Percentiles rank a stretch among this genome's conserved stretches.
These are phyloP conservation scores for Ellobius talpinus DNA, from an alignment of 2,113 vertebrate species.

Conservation along the genomic window DNA sequence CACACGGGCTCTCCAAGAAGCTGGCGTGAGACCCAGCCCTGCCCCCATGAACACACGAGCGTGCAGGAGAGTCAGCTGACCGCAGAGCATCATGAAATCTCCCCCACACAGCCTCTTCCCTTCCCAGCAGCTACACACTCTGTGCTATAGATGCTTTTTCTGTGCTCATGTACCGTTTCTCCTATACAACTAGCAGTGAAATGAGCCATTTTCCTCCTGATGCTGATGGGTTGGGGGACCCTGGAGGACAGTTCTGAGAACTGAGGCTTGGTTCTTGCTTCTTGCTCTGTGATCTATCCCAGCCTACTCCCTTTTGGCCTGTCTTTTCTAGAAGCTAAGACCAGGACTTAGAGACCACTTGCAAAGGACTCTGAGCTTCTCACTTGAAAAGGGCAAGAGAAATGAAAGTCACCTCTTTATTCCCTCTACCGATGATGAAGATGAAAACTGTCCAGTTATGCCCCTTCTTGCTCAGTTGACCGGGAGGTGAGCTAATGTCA, in stretches of 20 bases:
- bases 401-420: slow-evolving; percentile 50
- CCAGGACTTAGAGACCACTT: neutral
- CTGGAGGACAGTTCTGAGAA: neutral
- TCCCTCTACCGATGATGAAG: neutral
- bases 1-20: neutral
- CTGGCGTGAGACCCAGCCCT: neutral
- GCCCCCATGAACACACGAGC: rapidly evolving
- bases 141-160: neutral
- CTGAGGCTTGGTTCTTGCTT: neutral
- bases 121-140: neutral
- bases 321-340: neutral
- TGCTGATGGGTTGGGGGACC: neutral
- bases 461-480: neutral
- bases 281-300: neutral
- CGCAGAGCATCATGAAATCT: neutral
- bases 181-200: neutral
- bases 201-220: neutral
- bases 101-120: neutral
- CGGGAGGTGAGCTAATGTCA: neutral
- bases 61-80: neutral
- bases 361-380: neutral
- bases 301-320: slow-evolving; percentile 3
- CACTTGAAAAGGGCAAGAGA: slow-evolving; percentile 48
- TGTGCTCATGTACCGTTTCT: neutral
- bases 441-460: neutral